Evolutionary conservation across 2,797 vertebrate genomes (phyloP), one percentile per base, ranked within the genome.

Genomic region (Gastrophryne carolinensis): DNA sequence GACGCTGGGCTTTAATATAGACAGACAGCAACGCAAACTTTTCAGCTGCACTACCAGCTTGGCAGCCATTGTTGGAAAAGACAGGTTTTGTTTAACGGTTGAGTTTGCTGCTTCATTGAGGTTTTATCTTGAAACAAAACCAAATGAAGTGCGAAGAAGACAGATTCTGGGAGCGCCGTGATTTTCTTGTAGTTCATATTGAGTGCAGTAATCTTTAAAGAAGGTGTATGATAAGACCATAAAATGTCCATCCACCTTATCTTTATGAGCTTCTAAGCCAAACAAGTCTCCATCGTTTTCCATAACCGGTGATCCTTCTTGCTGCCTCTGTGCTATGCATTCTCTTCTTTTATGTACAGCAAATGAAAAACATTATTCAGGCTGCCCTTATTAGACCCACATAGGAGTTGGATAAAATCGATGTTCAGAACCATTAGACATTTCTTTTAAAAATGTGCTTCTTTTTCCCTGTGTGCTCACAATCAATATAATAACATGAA

Each of bases 261-360:
- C 32, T 67, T 53, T 67, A 52, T 53, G 49, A 53, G 50, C 49
- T 67, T 23, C 11, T 32, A 35, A 34, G 50, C 30, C 53, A 67
- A 50, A 66, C 39, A 30, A 27, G 61, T 27, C 24, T 15, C 24
- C 23, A 44, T 19, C 10, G 17, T 19, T 64, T 47, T 49, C 19
- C 27, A 30, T 49, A 64, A 19, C 24, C 27, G 17, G 41, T 49
- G 26, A 49, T 49, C 12, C 37, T 3, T 9, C 39, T 49, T 49
- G 15, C 49, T 64, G 32, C 62, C 5, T 11, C 21, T 17, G 15
- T 11, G 32, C 23, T 64, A 49, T 56, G 29, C 24, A 32, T 29
- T 56, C 12, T 30, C 53, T 30, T 2, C 26, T 32, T 29, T 30
- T 56, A 30, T 30, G 26, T 19, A 56, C 53, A 29, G 13, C 13